Evolutionary conservation across 1,140 invertebrate species (phyloP).

Genomic region (Diorhabda elongata): DNA sequence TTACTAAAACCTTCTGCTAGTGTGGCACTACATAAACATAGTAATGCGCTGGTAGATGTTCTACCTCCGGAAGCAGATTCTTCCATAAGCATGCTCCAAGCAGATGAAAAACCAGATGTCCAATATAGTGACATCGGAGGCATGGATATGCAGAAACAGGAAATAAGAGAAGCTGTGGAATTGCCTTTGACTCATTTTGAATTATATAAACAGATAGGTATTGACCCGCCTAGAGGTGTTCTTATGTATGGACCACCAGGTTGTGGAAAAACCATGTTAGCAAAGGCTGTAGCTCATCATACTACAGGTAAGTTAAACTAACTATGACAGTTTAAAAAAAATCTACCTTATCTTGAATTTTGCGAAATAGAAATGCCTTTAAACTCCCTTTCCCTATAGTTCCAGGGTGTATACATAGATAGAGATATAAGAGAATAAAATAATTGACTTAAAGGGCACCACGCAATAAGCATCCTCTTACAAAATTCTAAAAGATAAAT

Average conservation of each 20-base stretch:
- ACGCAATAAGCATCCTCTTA: too few relatives aligned
- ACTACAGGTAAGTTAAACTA: constrained; percentile 71
- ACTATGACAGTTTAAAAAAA: not conserved
- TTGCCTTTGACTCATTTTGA: constrained; percentile 97
- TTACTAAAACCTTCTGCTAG: constrained; percentile 84
- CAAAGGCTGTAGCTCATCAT: constrained; percentile 96
- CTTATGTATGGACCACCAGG: constrained; percentile 98
- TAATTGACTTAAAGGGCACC: too few relatives aligned
- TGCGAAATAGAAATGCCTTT: too few relatives aligned
- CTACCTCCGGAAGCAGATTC: constrained; percentile 90
- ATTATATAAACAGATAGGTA: constrained; percentile 97
- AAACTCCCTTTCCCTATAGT: too few relatives aligned
- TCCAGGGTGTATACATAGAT: too few relatives aligned
- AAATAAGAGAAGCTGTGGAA: constrained; percentile 98
- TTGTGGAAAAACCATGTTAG: constrained; percentile 97
- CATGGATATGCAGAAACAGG: constrained; percentile 99
- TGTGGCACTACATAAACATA: constrained; percentile 90
- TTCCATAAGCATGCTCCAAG: constrained; percentile 92
- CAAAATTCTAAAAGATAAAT: too few relatives aligned
- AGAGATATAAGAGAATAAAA: too few relatives aligned
- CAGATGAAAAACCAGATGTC: constrained; percentile 99
- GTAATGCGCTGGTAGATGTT: constrained; percentile 90
- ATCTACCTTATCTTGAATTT: too few relatives aligned
- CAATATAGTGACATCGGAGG: constrained; percentile 97
- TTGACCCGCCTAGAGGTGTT: constrained; percentile 94